Conservation (phyloP, 2,888 invertebrate genomes). For the Standfussiana lucernea region DNA sequence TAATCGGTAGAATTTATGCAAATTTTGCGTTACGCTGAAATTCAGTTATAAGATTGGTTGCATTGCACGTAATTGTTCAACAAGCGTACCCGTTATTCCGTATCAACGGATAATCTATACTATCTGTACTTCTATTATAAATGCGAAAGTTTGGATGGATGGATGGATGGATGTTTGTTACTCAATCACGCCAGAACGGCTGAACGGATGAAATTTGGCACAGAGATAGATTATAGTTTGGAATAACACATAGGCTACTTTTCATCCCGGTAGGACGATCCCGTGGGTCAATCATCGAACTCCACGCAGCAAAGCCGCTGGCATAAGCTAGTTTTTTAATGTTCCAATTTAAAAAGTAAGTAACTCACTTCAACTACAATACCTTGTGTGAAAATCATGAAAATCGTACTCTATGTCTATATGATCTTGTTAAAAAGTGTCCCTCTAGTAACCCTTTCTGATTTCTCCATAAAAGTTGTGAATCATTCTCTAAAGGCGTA, state of each 20-base stretch:
- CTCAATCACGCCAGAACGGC: no score
- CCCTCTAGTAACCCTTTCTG: no score
- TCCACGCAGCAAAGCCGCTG: no score
- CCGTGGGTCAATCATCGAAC: no score
- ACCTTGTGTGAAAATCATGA: not conserved
- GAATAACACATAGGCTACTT: no score
- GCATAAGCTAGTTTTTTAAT: no score
- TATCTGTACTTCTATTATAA: no score
- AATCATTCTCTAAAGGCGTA: not conserved
- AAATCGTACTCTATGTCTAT: not conserved
- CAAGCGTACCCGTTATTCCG: not conserved
- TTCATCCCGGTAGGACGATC: no score
- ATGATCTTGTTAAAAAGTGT: not conserved
- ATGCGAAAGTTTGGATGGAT: no score
- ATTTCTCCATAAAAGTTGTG: not conserved
- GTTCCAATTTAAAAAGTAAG: not conserved
- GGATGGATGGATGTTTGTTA: no score
- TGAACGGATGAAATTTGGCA: no score
- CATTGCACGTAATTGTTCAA: conserved; percentile 13
- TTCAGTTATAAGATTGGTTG: conserved; percentile 5
- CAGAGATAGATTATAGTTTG: no score
- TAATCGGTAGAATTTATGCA: conserved; percentile 13
- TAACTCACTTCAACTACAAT: not conserved
- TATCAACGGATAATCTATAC: not conserved
- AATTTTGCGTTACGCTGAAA: conserved; percentile 25